A percentile compares a stretch with the other conserved stretches of the same genome.
phyloP scores from a whole-genome alignment of 2,113 vertebrate genomes.

The Zootoca vivipara region DNA sequence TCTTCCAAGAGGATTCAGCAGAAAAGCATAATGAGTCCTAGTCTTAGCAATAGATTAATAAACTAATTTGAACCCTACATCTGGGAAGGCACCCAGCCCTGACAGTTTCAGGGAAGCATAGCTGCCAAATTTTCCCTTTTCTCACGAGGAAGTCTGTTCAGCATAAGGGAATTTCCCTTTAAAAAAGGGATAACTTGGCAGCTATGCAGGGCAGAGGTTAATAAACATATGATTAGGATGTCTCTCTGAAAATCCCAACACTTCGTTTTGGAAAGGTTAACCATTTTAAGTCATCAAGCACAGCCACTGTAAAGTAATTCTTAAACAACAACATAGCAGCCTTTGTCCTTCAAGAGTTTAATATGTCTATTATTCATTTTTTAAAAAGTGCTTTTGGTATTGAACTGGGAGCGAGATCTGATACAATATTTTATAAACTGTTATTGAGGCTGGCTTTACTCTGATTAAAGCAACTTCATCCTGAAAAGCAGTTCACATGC shows the following conservation, averaged over 20 bases:
- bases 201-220: conserved; percentile 45
- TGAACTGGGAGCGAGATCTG: conserved; percentile 24
- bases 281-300: conserved; percentile 6
- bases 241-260: conserved; percentile 25
- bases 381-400: conserved; percentile 10
- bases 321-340: background rate
- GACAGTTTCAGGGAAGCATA: conserved; percentile 30
- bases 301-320: conserved; percentile 38
- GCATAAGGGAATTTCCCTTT: too few relatives aligned
- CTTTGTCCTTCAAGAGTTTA: background rate
- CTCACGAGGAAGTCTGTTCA: too few relatives aligned
- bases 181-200: too few relatives aligned
- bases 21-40: conserved; percentile 37
- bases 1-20: conserved; percentile 36
- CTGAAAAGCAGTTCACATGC: conserved; percentile 11
- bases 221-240: conserved; percentile 43
- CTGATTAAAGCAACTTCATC: conserved; percentile 32
- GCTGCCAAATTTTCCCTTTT: too few relatives aligned
- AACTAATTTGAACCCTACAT: conserved; percentile 27
- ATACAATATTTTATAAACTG: conserved; percentile 21
- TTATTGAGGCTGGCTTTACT: conserved; percentile 27
- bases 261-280: conserved; percentile 28
- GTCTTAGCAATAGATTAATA: conserved; percentile 43
- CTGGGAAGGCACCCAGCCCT: conserved; percentile 3
- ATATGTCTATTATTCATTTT: background rate